Evolutionary conservation across 1,140 invertebrate genomes (phyloP).

Genomic region (Hyphantria cunea): DNA sequence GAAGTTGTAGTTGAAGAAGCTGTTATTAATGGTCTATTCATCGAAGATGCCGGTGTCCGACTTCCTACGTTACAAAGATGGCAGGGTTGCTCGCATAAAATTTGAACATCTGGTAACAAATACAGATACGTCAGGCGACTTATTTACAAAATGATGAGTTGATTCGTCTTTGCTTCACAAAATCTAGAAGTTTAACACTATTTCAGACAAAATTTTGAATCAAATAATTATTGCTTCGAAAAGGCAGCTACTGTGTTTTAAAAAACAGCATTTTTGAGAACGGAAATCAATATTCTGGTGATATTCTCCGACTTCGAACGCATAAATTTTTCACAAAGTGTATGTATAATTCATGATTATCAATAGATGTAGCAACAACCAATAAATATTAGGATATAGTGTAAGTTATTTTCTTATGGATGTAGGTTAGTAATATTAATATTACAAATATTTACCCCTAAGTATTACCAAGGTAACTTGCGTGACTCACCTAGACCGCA

Average conservation of each 20-base stretch:
- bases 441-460: neutral
- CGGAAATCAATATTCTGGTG: neutral
- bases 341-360: too few species aligned
- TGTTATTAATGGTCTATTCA: too few species aligned
- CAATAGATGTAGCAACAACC: too few species aligned
- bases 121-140: neutral
- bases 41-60: neutral
- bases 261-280: neutral
- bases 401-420: neutral
- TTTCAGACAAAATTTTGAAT: too few species aligned
- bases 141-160: too few species aligned
- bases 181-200: too few species aligned
- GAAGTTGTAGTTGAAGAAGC: too few species aligned
- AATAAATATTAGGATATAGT: neutral
- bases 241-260: neutral
- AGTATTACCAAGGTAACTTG: neutral
- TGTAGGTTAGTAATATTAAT: neutral
- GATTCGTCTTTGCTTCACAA: too few species aligned
- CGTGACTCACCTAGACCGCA: slow-evolving; percentile 23
- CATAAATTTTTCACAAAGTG: too few species aligned
- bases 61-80: neutral
- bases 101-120: slow-evolving; percentile 5
- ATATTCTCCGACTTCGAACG: too few species aligned
- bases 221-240: too few species aligned
- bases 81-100: slow-evolving; percentile 15